phyloP scores from a whole-genome alignment of 1,140 invertebrate genomes.

The Achroia grisella region DNA sequence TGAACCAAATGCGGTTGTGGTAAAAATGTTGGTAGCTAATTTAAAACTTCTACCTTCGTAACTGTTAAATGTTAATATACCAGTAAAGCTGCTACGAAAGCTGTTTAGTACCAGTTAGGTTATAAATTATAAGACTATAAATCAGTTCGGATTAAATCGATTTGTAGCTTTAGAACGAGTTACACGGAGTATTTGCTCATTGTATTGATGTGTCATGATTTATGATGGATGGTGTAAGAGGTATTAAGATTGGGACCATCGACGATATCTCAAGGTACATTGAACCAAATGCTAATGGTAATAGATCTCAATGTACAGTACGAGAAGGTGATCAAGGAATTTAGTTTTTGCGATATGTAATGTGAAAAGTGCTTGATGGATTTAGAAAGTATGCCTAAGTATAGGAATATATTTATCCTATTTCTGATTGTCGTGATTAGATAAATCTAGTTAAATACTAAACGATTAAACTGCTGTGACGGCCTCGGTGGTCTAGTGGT shows the following conservation, averaged over 20 bases:
- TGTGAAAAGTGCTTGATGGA: background rate
- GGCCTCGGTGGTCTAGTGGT: too few relatives aligned
- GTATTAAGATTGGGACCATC: conserved; percentile 18
- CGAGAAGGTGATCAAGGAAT: background rate
- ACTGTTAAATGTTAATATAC: background rate
- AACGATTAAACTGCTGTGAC: too few relatives aligned
- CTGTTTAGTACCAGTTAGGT: conserved; percentile 1
- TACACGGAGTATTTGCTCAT: conserved; percentile 51
- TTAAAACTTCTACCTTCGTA: conserved; percentile 1
- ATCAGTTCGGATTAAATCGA: conserved; percentile 51
- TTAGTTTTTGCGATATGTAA: conserved; percentile 5
- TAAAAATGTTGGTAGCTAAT: background rate
- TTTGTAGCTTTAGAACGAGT: conserved; percentile 44
- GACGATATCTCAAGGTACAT: background rate
- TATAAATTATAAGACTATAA: conserved; percentile 50
- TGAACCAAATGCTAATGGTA: background rate
- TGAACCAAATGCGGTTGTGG: too few relatives aligned
- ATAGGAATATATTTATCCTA: too few relatives aligned
- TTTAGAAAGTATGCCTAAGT: too few relatives aligned
- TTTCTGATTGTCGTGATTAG: too few relatives aligned
- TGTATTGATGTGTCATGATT: conserved; percentile 45
- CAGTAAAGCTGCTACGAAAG: too few relatives aligned
- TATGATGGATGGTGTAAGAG: conserved; percentile 49
- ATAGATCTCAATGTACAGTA: background rate
- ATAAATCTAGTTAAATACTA: too few relatives aligned